Conservation (phyloP, 2,113 vertebrate genomes). For the human (Homo sapiens) region GRCh38 chr14:100946501-100947000, state of each 20-base stretch:
- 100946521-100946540: background rate
- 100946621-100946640: accelerated
- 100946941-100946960: background rate
- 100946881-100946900: background rate
- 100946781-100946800: background rate
- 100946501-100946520: background rate
- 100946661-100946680: background rate
- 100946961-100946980: too few species aligned
- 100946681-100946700: background rate
- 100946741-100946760: accelerated
- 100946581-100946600: background rate
- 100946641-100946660: background rate
- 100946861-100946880: background rate
- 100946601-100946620: background rate
- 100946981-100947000: background rate
- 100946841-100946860: background rate
- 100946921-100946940: background rate
- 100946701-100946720: background rate
- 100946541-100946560: background rate
- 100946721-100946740: accelerated
- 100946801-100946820: background rate
- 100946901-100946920: background rate
- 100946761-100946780: too few species aligned
- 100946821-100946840: background rate
- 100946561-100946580: background rate